These are phyloP conservation scores for Globodera ellingtonae DNA, from an alignment of 1,140 invertebrate genomes.

Conservation along the genomic window DNA sequence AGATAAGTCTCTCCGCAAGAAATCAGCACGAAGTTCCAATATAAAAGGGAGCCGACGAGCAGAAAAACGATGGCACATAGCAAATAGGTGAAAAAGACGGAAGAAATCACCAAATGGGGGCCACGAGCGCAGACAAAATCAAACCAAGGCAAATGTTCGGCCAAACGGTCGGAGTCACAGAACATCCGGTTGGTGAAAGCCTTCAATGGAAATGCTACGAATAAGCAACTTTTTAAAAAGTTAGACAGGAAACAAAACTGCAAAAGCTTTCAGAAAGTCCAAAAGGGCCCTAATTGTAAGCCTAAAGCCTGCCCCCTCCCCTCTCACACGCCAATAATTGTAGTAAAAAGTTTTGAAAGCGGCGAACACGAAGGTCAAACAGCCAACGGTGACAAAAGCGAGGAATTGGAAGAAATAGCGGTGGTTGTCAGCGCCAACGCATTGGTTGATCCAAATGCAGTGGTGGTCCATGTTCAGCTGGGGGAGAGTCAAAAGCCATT, in stretches of 20 bases:
- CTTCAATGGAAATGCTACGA: conserved; percentile 8
- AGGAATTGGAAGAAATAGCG: conserved; percentile 63
- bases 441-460: conserved; percentile 65
- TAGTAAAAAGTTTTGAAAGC: conserved; percentile 47
- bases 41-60: conserved; percentile 47
- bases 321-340: conserved; percentile 50
- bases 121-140: conserved; percentile 39
- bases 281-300: too few relatives aligned
- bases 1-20: conserved; percentile 49
- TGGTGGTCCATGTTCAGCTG: conserved; percentile 63
- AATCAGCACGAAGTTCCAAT: conserved; percentile 52
- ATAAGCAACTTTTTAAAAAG: conserved; percentile 6
- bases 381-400: conserved; percentile 51
- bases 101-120: conserved; percentile 39
- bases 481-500: background rate
- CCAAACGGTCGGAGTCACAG: conserved; percentile 33
- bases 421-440: conserved; percentile 63
- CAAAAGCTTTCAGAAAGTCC: too few relatives aligned
- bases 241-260: conserved; percentile 2
- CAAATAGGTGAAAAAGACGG: conserved; percentile 48
- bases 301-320: too few relatives aligned
- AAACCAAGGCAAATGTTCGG: conserved; percentile 40
- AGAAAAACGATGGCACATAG: conserved; percentile 47
- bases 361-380: conserved; percentile 49
- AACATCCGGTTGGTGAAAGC: conserved; percentile 43